Base-by-base conservation (phyloP, 2,888 invertebrate genomes). In the Macaria liturata region DNA sequence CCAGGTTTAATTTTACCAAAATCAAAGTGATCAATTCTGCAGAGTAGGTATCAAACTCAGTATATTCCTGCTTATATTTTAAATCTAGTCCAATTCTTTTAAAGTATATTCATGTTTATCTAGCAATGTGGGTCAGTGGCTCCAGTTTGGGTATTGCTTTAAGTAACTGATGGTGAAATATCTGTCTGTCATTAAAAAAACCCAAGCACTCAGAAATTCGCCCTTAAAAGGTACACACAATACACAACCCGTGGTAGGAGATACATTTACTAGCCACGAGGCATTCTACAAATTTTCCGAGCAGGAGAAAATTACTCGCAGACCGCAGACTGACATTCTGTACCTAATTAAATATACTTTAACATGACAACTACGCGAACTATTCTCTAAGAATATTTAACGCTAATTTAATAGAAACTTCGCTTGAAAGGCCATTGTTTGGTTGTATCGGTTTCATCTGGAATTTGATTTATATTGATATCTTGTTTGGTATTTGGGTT, bases 271-370 rank as follows among this genome's bases (percentile, higher is more conserved):
- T 58, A 63, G 62, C 65, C 62, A 63, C 31, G 3, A 47, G 40
- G 59, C 68, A 68, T 69, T 68, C 68, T 59, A 20, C 50, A 42
- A 59, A 68, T 69, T 68, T 69, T 68, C 62, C 64, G 55, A 52
- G 46, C 62, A 39, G 59, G 46, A 46, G 54, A 60, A 65, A 63
- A 67, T 63, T 53, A 53, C 49, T 50, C 46, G 52, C 53, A 46
- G 37, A 46, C 64, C 60, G 43, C 60, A 59, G 61, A 64, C 59
- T 63, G 67, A 61, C 64, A 66, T 67, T 63, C 62, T 65, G 59
- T 57, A 61, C 61, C 65, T 69, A 69, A 69, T 69, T 69, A 42
- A 42, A 42, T 42, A 42, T 42, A 42, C 42, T n/a, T 42, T 42
- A 68, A 66, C 61, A 67, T 51, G 34, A 62, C 59, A 64, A 62